Base-by-base conservation (phyloP, 2,888 invertebrate genomes). In the Epicampocera succincta region DNA sequence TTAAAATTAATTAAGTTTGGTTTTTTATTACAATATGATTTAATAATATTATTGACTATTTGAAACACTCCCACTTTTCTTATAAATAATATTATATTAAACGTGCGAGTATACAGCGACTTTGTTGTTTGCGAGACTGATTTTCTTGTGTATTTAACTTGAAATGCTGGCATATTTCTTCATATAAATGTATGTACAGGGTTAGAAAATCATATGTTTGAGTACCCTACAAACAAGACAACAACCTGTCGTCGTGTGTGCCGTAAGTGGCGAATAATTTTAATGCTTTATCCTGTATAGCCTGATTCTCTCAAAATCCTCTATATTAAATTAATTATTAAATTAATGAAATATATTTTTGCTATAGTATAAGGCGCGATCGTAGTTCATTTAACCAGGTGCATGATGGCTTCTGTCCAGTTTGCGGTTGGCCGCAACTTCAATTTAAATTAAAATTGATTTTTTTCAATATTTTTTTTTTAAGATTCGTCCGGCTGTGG, bases 41-140 rank as follows among this genome's bases (percentile, higher is more conserved):
- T 66, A 73, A 68, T 73, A 73, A 44, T 78, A 78, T 75, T 78
- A 78, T 82, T 71, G 78, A 75, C 75, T 82, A 61, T 52, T 12
- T 48, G 65, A 82, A 78, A 75, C 82, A 82, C 82, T 78, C 82
- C 82, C 40, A 76, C 69, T 76, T 76, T 75, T 75, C 33, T 73
- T 33, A n/a, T 54, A 13, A 9, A n/a, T 40, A 48, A 52, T 69
- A 13, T 52, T 25, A 33, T 33, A 33, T 9, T 5, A 9, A 4
- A 33, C 8, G 8, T 33, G 5, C 6, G 6, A 6, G 29, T 29
- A 29, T 29, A 6, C 29, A 29, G 29, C 29, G 29, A 29, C 29
- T 29, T 15, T 19, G 50, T 29, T 33, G 4, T n/a, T 25, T 25
- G 25, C 5, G 42, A 48, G 44, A n/a, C 56, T 29, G 17, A 6